Evolutionary conservation across 2,113 vertebrate genomes (phyloP).

Genomic region (Electrona antarctica): DNA sequence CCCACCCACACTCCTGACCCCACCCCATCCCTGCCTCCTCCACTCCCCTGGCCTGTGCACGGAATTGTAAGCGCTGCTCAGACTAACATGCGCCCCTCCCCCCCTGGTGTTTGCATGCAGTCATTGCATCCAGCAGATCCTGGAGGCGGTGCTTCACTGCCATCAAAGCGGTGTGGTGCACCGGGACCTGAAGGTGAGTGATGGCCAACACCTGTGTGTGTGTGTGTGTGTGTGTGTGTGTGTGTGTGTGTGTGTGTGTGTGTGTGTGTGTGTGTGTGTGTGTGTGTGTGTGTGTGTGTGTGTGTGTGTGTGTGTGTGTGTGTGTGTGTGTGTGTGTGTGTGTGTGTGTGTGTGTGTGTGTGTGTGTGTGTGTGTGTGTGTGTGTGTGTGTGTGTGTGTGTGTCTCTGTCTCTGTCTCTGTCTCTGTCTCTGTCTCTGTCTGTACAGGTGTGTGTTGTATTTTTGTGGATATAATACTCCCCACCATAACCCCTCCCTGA

Average conservation of each 20-base stretch:
- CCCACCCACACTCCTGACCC: not conserved
- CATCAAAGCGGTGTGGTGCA: conserved; percentile 98
- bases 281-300: too few relatives aligned
- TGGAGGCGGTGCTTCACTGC: conserved; percentile 96
- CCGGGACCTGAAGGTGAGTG: conserved; percentile 97
- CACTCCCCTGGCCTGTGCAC: conserved; percentile 71
- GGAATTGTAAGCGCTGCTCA: conserved; percentile 76
- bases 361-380: too few relatives aligned
- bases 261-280: too few relatives aligned
- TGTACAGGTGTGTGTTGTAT: conserved; percentile 20
- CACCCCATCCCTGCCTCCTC: conserved; percentile 1
- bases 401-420: too few relatives aligned
- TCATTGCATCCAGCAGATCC: conserved; percentile 98
- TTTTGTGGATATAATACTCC: conserved; percentile 22
- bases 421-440: too few relatives aligned
- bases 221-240: conserved; percentile 5
- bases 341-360: too few relatives aligned
- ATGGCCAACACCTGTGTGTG: conserved; percentile 45
- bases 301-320: too few relatives aligned
- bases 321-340: too few relatives aligned
- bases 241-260: conserved; percentile 16
- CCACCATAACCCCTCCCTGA: too few relatives aligned
- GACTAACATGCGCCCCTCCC: conserved; percentile 78
- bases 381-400: too few relatives aligned
- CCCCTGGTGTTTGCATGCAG: conserved; percentile 87